A percentile compares a stretch with the other conserved stretches of the same genome.
phyloP scores from a whole-genome alignment of 2,888 invertebrate species.

The Eristalis tenax region DNA sequence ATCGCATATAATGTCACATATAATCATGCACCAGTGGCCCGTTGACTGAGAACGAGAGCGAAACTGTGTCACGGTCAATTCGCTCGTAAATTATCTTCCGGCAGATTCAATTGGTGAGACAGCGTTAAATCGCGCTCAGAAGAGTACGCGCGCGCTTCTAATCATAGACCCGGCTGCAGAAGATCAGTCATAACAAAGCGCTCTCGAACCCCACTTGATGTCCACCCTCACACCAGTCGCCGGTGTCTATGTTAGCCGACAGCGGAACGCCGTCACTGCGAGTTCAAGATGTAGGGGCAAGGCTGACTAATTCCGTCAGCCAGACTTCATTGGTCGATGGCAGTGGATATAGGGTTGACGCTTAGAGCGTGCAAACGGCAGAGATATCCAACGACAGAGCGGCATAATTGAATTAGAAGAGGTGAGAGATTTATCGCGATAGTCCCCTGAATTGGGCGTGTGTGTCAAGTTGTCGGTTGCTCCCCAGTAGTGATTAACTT shows the following conservation, averaged over 20 bases:
- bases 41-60: slow-evolving; percentile 34
- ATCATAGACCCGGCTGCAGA: slow-evolving; percentile 46
- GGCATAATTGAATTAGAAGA: slow-evolving; percentile 47
- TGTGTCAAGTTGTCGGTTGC: background rate
- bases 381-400: background rate
- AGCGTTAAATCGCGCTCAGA: slow-evolving; percentile 43
- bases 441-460: background rate
- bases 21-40: slow-evolving; percentile 16
- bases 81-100: slow-evolving; percentile 72
- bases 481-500: slow-evolving; percentile 15
- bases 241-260: background rate
- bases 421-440: slow-evolving; percentile 20
- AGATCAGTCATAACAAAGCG: slow-evolving; percentile 54
- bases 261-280: slow-evolving; percentile 12
- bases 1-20: slow-evolving; percentile 28
- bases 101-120: slow-evolving; percentile 63
- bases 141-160: slow-evolving; percentile 52
- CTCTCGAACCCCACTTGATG: background rate
- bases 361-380: background rate
- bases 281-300: slow-evolving; percentile 68
- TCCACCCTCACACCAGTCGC: background rate
- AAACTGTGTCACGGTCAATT: slow-evolving; percentile 73
- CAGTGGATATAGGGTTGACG: background rate
- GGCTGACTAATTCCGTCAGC: slow-evolving; percentile 27
- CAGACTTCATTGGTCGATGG: slow-evolving; percentile 2